Base-by-base conservation (phyloP, 1,140 invertebrate genomes). In the Saccostrea cuccullata region DNA sequence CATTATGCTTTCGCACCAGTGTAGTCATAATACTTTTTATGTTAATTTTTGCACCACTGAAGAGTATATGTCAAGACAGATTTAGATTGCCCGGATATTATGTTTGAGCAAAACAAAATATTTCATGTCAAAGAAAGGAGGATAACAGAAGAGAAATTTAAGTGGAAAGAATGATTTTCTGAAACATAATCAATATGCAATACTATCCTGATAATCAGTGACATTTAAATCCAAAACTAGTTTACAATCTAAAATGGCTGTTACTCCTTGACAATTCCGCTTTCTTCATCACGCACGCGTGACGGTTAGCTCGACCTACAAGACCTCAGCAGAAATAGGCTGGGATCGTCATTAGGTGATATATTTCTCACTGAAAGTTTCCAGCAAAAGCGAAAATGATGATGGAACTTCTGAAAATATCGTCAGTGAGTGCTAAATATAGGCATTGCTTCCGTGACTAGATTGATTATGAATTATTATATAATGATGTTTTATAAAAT, bases 41-140 rank as follows among this genome's bases (percentile, higher is more conserved):
- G 15, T 64, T 64, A 6, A n/a, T n/a, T n/a, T n/a, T n/a, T n/a
- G n/a, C n/a, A n/a, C n/a, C n/a, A n/a, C n/a, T n/a, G n/a, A n/a
- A n/a, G n/a, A n/a, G n/a, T n/a, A n/a, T n/a, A n/a, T n/a, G n/a
- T n/a, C n/a, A n/a, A 64, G 58, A 20, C 58, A 64, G 58, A 64
- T 64, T 64, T 64, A 64, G 15, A n/a, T 64, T n/a, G 13, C n/a
- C 5, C 58, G 58, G 58, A 64, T 64, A 64, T 64, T 64, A n/a
- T n/a, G 58, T 64, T 20, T 64, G n/a, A 64, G 17, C 13, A 13
- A 77, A 77, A 77, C 70, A 26, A 77, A 77, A 77, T 77, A 77
- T 30, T 36, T 77, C 70, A 30, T 77, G 23, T 36, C 13, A 26
- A 36, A 77, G 58, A 64, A 77, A 77, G 15, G 26, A 77, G 70